phyloP scores from a whole-genome alignment of 2,888 invertebrate genomes.

The Anticlea derivata region DNA sequence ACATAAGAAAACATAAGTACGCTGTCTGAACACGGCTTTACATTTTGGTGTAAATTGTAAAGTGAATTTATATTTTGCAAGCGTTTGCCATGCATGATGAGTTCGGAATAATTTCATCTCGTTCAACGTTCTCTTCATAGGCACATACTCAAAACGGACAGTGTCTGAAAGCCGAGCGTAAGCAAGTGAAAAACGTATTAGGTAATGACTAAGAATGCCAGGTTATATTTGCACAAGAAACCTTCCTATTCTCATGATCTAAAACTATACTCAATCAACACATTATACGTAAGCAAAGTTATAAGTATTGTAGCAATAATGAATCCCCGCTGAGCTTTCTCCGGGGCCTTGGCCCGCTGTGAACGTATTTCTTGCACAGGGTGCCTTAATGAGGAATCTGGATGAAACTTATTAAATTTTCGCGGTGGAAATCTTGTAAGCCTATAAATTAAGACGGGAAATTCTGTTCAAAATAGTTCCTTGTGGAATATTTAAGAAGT shows the following conservation, averaged over 20 bases:
- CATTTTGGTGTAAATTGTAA: no score
- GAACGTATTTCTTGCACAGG: constrained; percentile 16
- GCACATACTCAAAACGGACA: no score
- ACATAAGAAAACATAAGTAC: no score
- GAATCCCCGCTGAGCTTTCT: constrained; percentile 27
- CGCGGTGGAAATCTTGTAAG: constrained; percentile 24
- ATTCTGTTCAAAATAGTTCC: constrained; percentile 1
- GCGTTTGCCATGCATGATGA: no score
- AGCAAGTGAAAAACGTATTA: no score
- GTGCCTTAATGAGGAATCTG: constrained; percentile 20
- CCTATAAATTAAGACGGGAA: constrained; percentile 9
- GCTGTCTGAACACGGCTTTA: no score
- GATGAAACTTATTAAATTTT: constrained; percentile 22
- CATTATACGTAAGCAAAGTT: constrained; percentile 8
- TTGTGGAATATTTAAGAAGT: not conserved
- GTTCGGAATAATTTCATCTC: no score
- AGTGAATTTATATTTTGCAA: no score
- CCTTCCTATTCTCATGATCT: not conserved
- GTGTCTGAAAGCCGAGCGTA: no score
- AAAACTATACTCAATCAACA: constrained; percentile 9
- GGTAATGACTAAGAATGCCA: no score
- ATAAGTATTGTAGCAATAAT: constrained; percentile 19
- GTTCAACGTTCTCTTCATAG: no score
- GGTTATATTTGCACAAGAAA: no score
- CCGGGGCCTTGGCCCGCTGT: constrained; percentile 24